Conservation (phyloP, 2,113 vertebrate genomes). For the Oreotragus oreotragus region DNA sequence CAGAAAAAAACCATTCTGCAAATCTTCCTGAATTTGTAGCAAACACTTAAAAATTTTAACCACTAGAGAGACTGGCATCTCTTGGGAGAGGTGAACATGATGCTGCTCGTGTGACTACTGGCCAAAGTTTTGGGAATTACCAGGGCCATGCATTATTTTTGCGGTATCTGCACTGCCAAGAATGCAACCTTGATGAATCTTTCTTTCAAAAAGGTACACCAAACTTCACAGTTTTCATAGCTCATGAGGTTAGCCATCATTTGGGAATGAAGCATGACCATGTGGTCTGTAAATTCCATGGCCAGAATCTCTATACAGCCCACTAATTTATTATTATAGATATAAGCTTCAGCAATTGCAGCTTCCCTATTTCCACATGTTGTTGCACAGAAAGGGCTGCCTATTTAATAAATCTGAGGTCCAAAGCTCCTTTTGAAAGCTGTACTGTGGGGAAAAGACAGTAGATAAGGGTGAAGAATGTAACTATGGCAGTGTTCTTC, state of each 20-base stretch:
- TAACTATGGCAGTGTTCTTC: not conserved
- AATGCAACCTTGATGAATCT: not conserved
- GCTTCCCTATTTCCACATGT: not conserved
- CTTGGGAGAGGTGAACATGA: not conserved
- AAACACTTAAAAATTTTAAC: constrained; percentile 9
- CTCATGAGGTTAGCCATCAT: constrained; percentile 12
- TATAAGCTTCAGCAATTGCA: constrained; percentile 58
- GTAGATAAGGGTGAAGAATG: constrained; percentile 25
- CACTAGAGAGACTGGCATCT: not conserved
- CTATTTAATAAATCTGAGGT: not conserved
- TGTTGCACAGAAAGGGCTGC: not conserved
- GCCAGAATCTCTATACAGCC: constrained; percentile 25
- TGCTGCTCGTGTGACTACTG: not conserved
- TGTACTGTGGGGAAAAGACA: not conserved
- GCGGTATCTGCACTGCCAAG: not conserved
- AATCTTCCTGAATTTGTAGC: not conserved
- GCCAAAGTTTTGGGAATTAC: not conserved
- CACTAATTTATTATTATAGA: not conserved
- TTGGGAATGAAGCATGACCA: constrained; percentile 32
- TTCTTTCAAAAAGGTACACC: not conserved
- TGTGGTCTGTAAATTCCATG: not conserved
- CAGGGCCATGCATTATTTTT: not conserved
- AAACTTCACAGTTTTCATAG: not conserved
- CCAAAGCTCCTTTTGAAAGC: not conserved
- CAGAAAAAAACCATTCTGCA: constrained; percentile 20